Conservation (phyloP, 2,888 invertebrate species). For the Chrysina gloriosa region DNA sequence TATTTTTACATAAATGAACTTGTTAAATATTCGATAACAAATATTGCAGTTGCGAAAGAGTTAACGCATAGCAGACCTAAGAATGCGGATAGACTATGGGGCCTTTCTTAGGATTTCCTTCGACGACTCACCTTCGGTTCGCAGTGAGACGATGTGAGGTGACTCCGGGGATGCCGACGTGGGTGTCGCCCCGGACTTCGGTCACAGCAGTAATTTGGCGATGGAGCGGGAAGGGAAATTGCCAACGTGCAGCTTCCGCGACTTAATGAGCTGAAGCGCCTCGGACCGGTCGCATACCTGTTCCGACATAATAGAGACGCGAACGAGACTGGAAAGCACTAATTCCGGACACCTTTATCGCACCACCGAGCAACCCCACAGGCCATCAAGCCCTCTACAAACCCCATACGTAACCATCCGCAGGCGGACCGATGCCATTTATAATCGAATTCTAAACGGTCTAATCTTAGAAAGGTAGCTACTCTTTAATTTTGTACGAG, state of each 20-base stretch:
- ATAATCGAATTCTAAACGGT: slow-evolving; percentile 14
- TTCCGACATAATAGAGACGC: slow-evolving; percentile 52
- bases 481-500: too few species aligned
- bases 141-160: slow-evolving; percentile 26
- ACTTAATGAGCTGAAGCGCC: slow-evolving; percentile 62
- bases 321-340: slow-evolving; percentile 51
- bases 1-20: too few species aligned
- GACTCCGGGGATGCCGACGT: slow-evolving; percentile 39
- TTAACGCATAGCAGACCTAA: too few species aligned
- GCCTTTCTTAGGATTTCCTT: slow-evolving; percentile 35
- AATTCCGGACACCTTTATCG: slow-evolving; percentile 41
- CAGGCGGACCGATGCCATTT: slow-evolving; percentile 12
- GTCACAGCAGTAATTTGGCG: slow-evolving; percentile 65
- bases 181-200: slow-evolving; percentile 56
- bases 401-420: slow-evolving; percentile 28
- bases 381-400: slow-evolving; percentile 28
- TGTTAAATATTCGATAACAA: too few species aligned
- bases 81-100: too few species aligned
- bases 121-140: slow-evolving; percentile 6
- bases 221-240: slow-evolving; percentile 65
- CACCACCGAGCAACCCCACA: slow-evolving; percentile 37
- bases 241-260: slow-evolving; percentile 66
- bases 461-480: background rate
- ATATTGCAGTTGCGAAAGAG: too few species aligned
- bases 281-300: slow-evolving; percentile 42